Evolutionary conservation across 2,888 invertebrate genomes (phyloP).

Genomic region (Phytoseiulus persimilis): DNA sequence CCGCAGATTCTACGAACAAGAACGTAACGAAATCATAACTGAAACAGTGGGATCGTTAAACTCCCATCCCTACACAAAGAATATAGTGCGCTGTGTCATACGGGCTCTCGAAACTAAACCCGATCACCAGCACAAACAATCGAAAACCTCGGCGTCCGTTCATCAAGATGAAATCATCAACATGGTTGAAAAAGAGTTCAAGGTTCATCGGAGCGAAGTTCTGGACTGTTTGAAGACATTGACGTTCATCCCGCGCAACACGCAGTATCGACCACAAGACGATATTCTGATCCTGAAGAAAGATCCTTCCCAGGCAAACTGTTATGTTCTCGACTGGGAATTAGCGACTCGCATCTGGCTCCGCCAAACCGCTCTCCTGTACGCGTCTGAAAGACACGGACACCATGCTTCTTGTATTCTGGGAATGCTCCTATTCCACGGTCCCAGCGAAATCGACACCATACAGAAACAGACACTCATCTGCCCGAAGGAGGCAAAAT

Average conservation of each 20-base stretch:
- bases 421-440: constrained; percentile 15
- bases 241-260: constrained; percentile 18
- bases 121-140: neutral
- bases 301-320: neutral
- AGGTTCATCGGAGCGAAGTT: neutral
- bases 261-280: neutral
- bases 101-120: neutral
- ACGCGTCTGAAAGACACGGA: constrained; percentile 24
- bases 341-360: constrained; percentile 17
- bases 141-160: neutral
- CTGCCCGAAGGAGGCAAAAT: constrained; percentile 21
- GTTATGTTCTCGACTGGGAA: constrained; percentile 11
- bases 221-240: neutral
- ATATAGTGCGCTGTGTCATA: constrained; percentile 15
- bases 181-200: constrained; percentile 31
- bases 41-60: constrained; percentile 1
- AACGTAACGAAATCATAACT: constrained; percentile 17
- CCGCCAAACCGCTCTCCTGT: constrained; percentile 15
- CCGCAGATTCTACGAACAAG: constrained; percentile 11
- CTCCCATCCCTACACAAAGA: constrained; percentile 19
- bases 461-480: constrained; percentile 10
- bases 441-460: constrained; percentile 14
- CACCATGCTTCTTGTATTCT: neutral
- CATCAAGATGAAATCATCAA: constrained; percentile 34
- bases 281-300: constrained; percentile 11